These are phyloP conservation scores for Mylabris sibirica DNA, from an alignment of 2,888 invertebrate species.

Conservation along the genomic window DNA sequence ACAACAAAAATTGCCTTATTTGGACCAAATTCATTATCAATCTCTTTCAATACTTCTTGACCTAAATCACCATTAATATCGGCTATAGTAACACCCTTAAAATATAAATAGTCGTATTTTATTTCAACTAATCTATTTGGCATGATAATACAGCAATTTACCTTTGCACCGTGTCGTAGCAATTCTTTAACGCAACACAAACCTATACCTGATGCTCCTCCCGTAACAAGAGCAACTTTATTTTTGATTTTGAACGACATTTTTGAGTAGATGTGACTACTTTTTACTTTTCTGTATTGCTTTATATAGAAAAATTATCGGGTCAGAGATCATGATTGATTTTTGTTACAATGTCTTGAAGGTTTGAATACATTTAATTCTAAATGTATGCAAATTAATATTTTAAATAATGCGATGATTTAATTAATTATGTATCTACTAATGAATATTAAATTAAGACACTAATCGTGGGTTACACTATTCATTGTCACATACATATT, in stretches of 20 bases:
- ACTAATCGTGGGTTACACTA: too few species aligned
- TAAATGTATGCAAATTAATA: too few species aligned
- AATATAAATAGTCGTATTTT: background rate
- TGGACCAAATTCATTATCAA: slow-evolving; percentile 69
- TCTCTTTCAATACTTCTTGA: slow-evolving; percentile 68
- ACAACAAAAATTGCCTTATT: slow-evolving; percentile 62
- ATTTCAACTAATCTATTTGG: too few species aligned
- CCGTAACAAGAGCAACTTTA: slow-evolving; percentile 43
- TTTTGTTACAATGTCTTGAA: too few species aligned
- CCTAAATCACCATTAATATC: slow-evolving; percentile 45
- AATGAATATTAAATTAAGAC: too few species aligned
- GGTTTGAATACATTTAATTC: too few species aligned
- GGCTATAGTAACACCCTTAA: slow-evolving; percentile 26
- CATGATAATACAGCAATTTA: slow-evolving; percentile 19
- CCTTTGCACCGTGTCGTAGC: slow-evolving; percentile 36
- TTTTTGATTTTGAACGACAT: slow-evolving; percentile 37
- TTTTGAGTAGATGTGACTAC: background rate
- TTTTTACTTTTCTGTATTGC: background rate
- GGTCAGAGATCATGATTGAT: background rate
- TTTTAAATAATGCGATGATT: too few species aligned
- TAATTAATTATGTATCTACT: too few species aligned
- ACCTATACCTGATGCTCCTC: slow-evolving; percentile 41
- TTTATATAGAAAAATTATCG: background rate
- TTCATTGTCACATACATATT: too few species aligned
- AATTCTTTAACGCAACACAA: slow-evolving; percentile 36